A percentile compares a stretch with the other conserved stretches of the same genome.
Conservation (phyloP, 2,888 invertebrate species). For the Microplitis deprimator region DNA sequence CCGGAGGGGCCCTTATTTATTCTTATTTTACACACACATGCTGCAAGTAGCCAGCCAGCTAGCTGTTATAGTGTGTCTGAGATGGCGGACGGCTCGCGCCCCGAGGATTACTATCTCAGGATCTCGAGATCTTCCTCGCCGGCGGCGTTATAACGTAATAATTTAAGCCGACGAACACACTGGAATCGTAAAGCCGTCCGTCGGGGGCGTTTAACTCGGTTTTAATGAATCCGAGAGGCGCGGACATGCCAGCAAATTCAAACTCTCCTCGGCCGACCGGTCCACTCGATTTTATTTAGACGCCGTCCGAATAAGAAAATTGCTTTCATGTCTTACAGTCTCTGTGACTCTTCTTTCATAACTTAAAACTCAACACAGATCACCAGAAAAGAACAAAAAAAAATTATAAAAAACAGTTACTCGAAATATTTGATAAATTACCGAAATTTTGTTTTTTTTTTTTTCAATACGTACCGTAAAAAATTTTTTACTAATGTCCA, state of each 20-base stretch:
- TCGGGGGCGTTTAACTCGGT: conserved; percentile 58
- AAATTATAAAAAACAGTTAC: not conserved
- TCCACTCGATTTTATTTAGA: conserved; percentile 6
- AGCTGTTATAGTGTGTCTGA: not conserved
- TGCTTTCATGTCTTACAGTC: not conserved
- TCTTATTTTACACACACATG: not conserved
- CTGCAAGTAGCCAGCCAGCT: conserved; percentile 27
- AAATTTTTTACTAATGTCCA: not conserved
- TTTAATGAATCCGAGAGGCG: conserved; percentile 60
- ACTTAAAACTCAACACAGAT: not conserved
- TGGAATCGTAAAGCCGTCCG: conserved; percentile 58
- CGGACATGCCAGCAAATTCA: conserved; percentile 33
- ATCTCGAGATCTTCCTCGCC: conserved; percentile 47
- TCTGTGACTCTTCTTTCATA: not conserved
- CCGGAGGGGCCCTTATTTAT: conserved; percentile 20
- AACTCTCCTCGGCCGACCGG: not conserved
- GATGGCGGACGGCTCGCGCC: conserved; percentile 37
- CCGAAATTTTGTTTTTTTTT: not conserved
- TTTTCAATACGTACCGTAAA: not conserved
- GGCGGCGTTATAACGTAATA: conserved; percentile 59
- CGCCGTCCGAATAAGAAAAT: not conserved
- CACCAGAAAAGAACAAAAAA: not conserved
- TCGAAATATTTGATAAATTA: not conserved
- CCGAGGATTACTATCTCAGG: conserved; percentile 47
- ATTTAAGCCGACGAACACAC: conserved; percentile 54